Evolutionary conservation across 2,888 invertebrate species (phyloP), one percentile per base, ranked within the genome.

Genomic region (Ethmia dodecea): DNA sequence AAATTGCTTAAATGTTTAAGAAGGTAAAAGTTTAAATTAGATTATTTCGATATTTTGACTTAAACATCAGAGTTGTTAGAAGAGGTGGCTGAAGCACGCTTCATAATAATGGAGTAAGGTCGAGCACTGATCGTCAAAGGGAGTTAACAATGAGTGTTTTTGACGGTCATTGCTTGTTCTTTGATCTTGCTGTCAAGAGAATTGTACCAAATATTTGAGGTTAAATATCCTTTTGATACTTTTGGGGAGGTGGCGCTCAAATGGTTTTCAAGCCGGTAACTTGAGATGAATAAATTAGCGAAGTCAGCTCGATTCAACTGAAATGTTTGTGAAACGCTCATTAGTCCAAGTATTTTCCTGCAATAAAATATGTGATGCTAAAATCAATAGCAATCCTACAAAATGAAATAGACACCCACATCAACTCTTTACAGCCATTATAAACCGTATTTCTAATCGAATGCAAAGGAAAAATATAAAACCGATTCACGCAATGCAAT

Each of bases 91-190:
- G 39, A 40, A 60, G 59, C 60, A 47, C 50, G 40, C 49, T 49
- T 48, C 52, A 56, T 50, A 56, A 59, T 60, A 59, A 57, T 49
- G 54, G 42, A 55, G 46, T 31, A 48, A 55, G 55, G 52, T 51
- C 45, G 55, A 63, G 63, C 44, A 54, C 53, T 53, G 58, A 65
- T 61, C 62, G 63, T 69, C 71, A 75, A 74, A 74, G 68, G 58
- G 59, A 63, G 57, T 60, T 61, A 60, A 66, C 63, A 60, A 62
- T 56, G 59, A 69, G 62, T 65, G 66, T 59, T 69, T 64, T 62
- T 59, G 66, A 64, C 63, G 69, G 67, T 66, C 64, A 72, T 63
- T 59, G 54, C 52, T 52, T 54, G 49, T 55, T 54, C 58, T 76
- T 75, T 75, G 74, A 76, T 69, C 66, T 10, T 59, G 49, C 47